A percentile compares a stretch with the other conserved stretches of the same genome.
These are phyloP conservation scores for Tetramorium simillimum DNA, from an alignment of 1,140 invertebrate species.

Conservation along the genomic window DNA sequence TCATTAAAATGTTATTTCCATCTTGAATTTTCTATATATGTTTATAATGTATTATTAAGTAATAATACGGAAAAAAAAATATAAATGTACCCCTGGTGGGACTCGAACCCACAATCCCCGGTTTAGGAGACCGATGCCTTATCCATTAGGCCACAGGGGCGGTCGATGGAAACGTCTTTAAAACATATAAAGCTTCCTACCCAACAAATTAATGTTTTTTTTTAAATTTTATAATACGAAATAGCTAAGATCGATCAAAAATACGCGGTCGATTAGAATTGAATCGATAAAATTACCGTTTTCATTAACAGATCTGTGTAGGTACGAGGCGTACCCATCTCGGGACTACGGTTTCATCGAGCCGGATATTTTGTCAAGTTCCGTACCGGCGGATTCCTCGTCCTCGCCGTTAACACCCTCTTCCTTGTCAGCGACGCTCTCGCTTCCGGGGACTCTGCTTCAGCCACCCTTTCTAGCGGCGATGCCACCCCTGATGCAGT, in stretches of 20 bases:
- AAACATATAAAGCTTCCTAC: background rate
- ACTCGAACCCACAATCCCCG: slow-evolving; percentile 84
- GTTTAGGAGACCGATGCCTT: slow-evolving; percentile 84
- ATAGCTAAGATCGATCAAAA: background rate
- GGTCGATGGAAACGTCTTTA: background rate
- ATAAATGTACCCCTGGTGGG: slow-evolving; percentile 81
- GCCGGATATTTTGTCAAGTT: slow-evolving; percentile 57
- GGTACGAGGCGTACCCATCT: slow-evolving; percentile 66
- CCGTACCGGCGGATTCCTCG: slow-evolving; percentile 38
- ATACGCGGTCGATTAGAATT: background rate
- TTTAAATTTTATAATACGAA: background rate
- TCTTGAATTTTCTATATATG: background rate
- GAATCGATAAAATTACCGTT: background rate
- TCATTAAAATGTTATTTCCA: background rate
- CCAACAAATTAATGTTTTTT: background rate
- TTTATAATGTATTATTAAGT: background rate
- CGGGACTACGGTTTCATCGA: slow-evolving; percentile 65
- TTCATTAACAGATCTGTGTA: slow-evolving; percentile 67
- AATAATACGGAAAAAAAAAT: slow-evolving; percentile 54
- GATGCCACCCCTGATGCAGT: slow-evolving; percentile 70
- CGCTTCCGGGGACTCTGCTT: slow-evolving; percentile 68
- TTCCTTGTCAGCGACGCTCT: slow-evolving; percentile 64
- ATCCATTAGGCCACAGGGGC: slow-evolving; percentile 84
- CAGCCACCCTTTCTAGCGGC: slow-evolving; percentile 68
- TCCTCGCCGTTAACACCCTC: slow-evolving; percentile 66